These are phyloP conservation scores for Agrochola litura DNA, from an alignment of 2,888 invertebrate species.

Conservation along the genomic window DNA sequence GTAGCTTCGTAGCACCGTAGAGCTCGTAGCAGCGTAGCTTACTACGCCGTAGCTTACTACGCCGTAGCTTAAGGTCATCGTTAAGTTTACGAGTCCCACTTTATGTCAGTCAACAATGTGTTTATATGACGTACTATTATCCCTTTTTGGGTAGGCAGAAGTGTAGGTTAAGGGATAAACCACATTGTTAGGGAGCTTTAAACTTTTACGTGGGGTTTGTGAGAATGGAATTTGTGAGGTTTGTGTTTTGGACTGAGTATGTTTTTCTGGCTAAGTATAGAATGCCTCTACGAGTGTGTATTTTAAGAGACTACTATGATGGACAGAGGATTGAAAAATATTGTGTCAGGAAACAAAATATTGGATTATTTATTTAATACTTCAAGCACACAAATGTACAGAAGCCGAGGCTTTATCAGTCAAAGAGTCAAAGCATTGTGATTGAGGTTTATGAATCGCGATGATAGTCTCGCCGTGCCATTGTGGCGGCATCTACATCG, in stretches of 20 bases:
- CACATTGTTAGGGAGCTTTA: conserved; percentile 45
- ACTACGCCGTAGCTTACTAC: conserved; percentile 50
- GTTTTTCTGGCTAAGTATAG: not conserved
- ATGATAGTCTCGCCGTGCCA: too few relatives aligned
- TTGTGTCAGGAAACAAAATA: too few relatives aligned
- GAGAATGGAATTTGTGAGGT: conserved; percentile 15
- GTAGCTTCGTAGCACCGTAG: too few relatives aligned
- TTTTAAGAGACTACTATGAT: not conserved
- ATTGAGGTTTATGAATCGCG: too few relatives aligned
- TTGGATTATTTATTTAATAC: too few relatives aligned
- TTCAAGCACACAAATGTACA: too few relatives aligned
- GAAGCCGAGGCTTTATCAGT: too few relatives aligned
- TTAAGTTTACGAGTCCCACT: conserved; percentile 54
- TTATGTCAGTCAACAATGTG: conserved; percentile 59
- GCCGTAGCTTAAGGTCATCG: conserved; percentile 38
- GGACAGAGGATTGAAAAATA: not conserved
- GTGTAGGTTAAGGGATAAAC: conserved; percentile 26
- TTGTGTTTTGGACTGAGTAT: not conserved
- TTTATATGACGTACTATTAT: conserved; percentile 56
- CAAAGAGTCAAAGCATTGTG: too few relatives aligned
- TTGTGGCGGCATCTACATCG: too few relatives aligned
- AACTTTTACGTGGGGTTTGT: conserved; percentile 28
- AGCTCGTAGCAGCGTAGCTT: not conserved
- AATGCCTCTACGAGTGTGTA: not conserved
- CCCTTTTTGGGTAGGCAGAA: conserved; percentile 44